Evolutionary conservation across 92 coral and sea anemone species (phyloP).

Genomic region (Palythoa grandiflora): DNA sequence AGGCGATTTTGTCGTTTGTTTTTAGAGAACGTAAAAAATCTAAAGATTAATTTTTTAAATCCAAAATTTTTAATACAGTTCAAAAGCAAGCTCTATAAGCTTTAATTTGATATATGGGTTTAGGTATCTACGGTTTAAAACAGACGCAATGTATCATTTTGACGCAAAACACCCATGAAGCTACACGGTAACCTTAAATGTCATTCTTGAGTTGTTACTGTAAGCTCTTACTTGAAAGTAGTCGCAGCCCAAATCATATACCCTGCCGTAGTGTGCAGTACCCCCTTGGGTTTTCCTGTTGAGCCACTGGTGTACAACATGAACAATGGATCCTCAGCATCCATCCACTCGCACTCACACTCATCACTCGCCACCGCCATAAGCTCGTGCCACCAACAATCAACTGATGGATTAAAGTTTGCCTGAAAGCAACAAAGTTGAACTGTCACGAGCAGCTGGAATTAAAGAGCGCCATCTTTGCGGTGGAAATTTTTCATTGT

Average conservation of each 20-base stretch:
- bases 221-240: constrained; percentile 89
- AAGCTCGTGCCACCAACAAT: constrained; percentile 96
- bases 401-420: constrained; percentile 69
- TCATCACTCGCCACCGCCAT: constrained; percentile 81
- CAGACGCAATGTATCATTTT: too few relatives aligned
- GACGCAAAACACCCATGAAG: too few relatives aligned
- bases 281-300: constrained; percentile 98
- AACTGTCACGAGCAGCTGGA: neutral
- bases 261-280: constrained; percentile 92
- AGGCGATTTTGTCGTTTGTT: too few relatives aligned
- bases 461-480: neutral
- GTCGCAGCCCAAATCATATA: constrained; percentile 94
- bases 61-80: too few relatives aligned
- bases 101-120: too few relatives aligned
- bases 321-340: constrained; percentile 95
- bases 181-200: too few relatives aligned
- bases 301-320: constrained; percentile 99
- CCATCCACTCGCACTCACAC: constrained; percentile 93
- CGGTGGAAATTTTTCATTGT: too few relatives aligned
- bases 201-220: too few relatives aligned
- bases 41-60: too few relatives aligned
- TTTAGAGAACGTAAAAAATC: too few relatives aligned
- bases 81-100: too few relatives aligned
- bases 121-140: too few relatives aligned
- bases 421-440: constrained; percentile 49